Percentiles rank a stretch among this genome's conserved stretches.
Evolutionary conservation across 2,113 vertebrate genomes (phyloP).

Genomic region (Proteles cristata): DNA sequence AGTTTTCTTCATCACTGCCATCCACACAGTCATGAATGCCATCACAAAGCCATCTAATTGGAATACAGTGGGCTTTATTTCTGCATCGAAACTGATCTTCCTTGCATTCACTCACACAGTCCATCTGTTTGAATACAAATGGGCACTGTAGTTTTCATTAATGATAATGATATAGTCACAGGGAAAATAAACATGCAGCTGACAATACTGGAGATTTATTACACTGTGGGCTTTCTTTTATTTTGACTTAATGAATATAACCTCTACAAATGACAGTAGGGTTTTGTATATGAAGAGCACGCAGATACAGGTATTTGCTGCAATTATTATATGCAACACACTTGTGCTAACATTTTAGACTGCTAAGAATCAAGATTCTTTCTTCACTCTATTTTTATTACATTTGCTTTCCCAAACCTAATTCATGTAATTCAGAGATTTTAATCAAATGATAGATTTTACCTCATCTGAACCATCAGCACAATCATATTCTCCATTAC

Average conservation of each 20-base stretch:
- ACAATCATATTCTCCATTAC: slow-evolving; percentile 96
- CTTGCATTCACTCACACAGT: slow-evolving; percentile 95
- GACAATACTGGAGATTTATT: background rate
- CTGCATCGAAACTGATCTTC: slow-evolving; percentile 96
- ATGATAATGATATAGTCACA: background rate
- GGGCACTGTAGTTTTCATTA: background rate
- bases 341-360: background rate
- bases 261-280: background rate
- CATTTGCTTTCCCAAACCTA: background rate
- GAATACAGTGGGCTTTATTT: slow-evolving; percentile 96
- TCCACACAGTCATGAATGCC: slow-evolving; percentile 96
- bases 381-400: background rate
- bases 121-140: slow-evolving; percentile 87
- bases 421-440: slow-evolving; percentile 23
- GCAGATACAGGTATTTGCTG: background rate
- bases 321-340: background rate
- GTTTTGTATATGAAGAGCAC: background rate
- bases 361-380: background rate
- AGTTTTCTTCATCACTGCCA: slow-evolving; percentile 96
- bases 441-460: slow-evolving; percentile 66
- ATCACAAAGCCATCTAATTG: slow-evolving; percentile 96
- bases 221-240: background rate
- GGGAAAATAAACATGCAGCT: background rate
- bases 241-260: slow-evolving; percentile 22
- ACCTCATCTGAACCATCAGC: slow-evolving; percentile 98